Conservation (phyloP, 2,113 vertebrate genomes). For the Coturnix japonica region DNA sequence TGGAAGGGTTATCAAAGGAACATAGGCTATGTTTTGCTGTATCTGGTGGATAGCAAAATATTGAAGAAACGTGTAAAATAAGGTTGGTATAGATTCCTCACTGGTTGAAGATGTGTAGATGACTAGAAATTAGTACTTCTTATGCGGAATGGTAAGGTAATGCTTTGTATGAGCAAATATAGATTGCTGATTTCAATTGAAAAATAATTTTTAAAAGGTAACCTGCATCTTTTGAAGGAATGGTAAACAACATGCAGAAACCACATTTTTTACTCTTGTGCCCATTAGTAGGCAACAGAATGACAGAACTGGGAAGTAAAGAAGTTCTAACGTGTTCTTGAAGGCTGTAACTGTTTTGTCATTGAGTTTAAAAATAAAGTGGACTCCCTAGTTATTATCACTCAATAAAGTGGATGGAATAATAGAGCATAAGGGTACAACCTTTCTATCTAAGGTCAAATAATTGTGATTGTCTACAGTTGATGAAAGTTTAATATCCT, state of each 20-base stretch:
- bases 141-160: neutral
- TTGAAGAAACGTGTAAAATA: neutral
- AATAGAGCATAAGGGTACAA: neutral
- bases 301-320: neutral
- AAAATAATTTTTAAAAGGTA: neutral
- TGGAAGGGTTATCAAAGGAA: neutral
- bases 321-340: neutral
- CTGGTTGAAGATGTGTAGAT: neutral
- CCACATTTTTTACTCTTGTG: neutral
- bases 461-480: slow-evolving; percentile 73
- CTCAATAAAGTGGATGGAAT: slow-evolving; percentile 18
- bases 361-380: neutral
- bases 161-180: neutral
- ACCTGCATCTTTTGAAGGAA: neutral
- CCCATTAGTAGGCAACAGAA: neutral
- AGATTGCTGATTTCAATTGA: neutral
- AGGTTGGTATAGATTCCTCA: neutral
- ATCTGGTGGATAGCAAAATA: neutral
- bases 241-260: neutral
- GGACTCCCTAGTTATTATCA: neutral
- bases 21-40: neutral
- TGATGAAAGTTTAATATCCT: slow-evolving; percentile 78
- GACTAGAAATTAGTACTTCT: neutral
- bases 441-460: slow-evolving; percentile 74
- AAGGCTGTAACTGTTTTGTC: neutral